Conservation (phyloP, 2,113 vertebrate genomes). For the Hyla sarda region DNA sequence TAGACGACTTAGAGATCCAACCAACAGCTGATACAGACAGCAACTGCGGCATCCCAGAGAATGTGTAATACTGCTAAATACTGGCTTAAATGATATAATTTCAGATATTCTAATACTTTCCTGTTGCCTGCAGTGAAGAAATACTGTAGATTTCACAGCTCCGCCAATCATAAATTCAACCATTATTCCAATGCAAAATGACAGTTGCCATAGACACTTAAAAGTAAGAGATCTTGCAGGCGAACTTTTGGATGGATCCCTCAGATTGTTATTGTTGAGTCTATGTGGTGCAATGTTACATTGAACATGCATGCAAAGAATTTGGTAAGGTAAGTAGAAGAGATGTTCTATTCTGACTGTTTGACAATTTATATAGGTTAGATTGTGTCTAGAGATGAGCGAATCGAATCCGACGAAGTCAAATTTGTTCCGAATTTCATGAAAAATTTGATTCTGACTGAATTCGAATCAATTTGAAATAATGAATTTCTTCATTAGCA, state of each 20-base stretch:
- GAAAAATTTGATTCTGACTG: too few relatives aligned
- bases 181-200: not conserved
- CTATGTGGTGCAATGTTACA: too few relatives aligned
- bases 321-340: not conserved
- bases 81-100: not conserved
- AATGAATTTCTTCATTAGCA: too few relatives aligned
- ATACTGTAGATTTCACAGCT: not conserved
- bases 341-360: not conserved
- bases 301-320: too few relatives aligned
- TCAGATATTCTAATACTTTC: not conserved
- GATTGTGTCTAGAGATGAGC: too few relatives aligned
- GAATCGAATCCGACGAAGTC: too few relatives aligned
- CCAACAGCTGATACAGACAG: not conserved
- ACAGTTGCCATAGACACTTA: not conserved
- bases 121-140: not conserved
- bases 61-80: not conserved
- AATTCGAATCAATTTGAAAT: too few relatives aligned
- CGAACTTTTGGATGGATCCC: not conserved
- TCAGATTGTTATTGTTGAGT: not conserved
- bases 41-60: not conserved
- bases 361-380: too few relatives aligned
- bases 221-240: not conserved
- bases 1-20: not conserved
- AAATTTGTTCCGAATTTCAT: too few relatives aligned
- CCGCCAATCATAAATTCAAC: not conserved